Evolutionary conservation across 30 jellyfish, hydroid and myxozoan genomes (phyloP), one percentile per base, ranked within the genome.

Genomic region (Turritopsis rubra): DNA sequence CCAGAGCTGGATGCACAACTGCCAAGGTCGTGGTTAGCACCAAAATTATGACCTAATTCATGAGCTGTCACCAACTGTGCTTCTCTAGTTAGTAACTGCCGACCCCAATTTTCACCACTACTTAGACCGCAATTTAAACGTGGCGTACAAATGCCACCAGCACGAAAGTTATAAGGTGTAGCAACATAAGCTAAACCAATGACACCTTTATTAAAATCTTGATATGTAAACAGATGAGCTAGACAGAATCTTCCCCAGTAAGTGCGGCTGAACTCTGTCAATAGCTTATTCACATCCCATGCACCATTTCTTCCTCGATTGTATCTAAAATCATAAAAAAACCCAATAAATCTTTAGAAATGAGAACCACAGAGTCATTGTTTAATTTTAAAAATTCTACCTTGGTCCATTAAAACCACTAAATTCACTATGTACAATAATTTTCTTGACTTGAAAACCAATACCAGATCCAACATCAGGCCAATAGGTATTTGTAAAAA

Each of bases 131-230:
- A 81, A 71, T 88, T 83, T 23, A 79, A 26, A 66, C 71, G 74
- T 20, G 81, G 54, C 0, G 98, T 83, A 66, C 98, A 91, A 31
- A 91, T 85, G 65, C 98, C 96, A 19, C 96, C 96, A 52, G 72
- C 82, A 4, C 68, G 87, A 72, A 24, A 72, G 29, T 20, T 65
- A 54, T 75, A 75, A 8, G 92, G 28, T 25, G 74, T 91, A 3
- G 90, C 97, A 70, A 91, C 96, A 87, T 91, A 87, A 18, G 96
- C 98, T 28, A 91, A 85, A 29, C 98, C 98, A 73, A 91, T 88
- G 18, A 91, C 96, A 21, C 98, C 98, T 7, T 87, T 66, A 27
- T 89, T 88, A 70, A 91, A 91, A 73, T 91, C 96, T 65, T 87
- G 98, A 72, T 91, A 88, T 0, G 98, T 91, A 83, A 91, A 91